Evolutionary conservation across 1,140 invertebrate genomes (phyloP).

Genomic region (Pantala flavescens): DNA sequence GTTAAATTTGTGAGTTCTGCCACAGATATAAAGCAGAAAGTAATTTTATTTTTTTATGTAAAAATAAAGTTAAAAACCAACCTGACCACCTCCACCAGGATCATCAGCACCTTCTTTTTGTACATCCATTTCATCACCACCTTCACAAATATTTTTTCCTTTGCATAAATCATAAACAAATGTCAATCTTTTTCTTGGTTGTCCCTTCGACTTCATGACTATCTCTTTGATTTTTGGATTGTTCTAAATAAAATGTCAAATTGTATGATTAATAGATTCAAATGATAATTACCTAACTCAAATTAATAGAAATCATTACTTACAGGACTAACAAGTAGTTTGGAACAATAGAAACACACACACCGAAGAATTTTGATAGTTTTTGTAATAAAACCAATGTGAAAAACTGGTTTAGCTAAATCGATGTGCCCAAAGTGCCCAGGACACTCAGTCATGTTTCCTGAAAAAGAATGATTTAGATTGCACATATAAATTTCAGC

Average conservation of each 20-base stretch:
- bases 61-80: background rate
- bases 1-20: too few relatives aligned
- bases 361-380: slow-evolving; percentile 93
- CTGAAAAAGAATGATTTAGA: slow-evolving; percentile 23
- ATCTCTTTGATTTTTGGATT: slow-evolving; percentile 98
- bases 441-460: slow-evolving; percentile 95
- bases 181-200: slow-evolving; percentile 84
- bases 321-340: slow-evolving; percentile 86
- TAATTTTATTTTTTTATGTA: too few relatives aligned
- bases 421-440: slow-evolving; percentile 99
- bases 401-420: slow-evolving; percentile 96
- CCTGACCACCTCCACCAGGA: slow-evolving; percentile 13
- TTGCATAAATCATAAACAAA: slow-evolving; percentile 98
- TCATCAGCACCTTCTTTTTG: slow-evolving; percentile 52
- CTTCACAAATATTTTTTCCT: slow-evolving; percentile 95
- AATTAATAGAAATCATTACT: slow-evolving; percentile 33
- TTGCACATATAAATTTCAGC: background rate
- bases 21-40: too few relatives aligned
- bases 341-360: slow-evolving; percentile 97
- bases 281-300: background rate
- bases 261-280: background rate
- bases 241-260: slow-evolving; percentile 43
- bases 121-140: slow-evolving; percentile 94
- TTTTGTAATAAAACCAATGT: slow-evolving; percentile 96
- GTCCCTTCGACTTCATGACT: slow-evolving; percentile 92